phyloP scores from a whole-genome alignment of 2,113 vertebrate species.

The Callionymus lyra region DNA sequence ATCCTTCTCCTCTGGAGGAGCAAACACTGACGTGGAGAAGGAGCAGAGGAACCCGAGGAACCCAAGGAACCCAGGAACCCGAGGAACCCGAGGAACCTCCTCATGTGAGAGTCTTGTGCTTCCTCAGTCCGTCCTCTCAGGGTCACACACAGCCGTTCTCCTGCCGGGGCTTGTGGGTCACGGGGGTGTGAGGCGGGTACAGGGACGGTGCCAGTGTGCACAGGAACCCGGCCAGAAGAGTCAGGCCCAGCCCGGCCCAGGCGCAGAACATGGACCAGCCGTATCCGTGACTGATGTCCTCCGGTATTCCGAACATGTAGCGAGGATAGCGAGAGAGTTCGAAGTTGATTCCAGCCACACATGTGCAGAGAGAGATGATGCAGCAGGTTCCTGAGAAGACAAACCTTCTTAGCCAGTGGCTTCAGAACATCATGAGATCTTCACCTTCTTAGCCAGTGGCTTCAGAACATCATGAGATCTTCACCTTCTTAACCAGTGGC shows the following conservation, averaged over 20 bases:
- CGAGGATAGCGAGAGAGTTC: conserved; percentile 95
- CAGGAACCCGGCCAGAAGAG: conserved; percentile 94
- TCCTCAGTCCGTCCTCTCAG: conserved; percentile 32
- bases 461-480: conserved; percentile 3
- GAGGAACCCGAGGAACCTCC: too few species aligned
- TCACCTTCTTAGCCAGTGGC: not conserved
- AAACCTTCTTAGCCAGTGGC: too few species aligned
- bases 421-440: conserved; percentile 7
- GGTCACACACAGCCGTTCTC: conserved; percentile 82
- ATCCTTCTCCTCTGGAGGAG: conserved; percentile 40
- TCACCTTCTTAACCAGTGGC: too few species aligned
- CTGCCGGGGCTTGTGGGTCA: conserved; percentile 90
- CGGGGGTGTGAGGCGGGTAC: conserved; percentile 80
- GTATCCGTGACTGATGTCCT: conserved; percentile 96
- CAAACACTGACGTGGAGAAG: conserved; percentile 55
- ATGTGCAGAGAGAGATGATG: conserved; percentile 98
- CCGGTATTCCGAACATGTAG: conserved; percentile 91
- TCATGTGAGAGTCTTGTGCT: conserved; percentile 18
- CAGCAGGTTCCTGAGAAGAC: conserved; percentile 85
- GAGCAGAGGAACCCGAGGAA: conserved; percentile 54
- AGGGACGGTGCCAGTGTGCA: conserved; percentile 96
- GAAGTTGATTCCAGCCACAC: conserved; percentile 97
- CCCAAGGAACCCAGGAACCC: conserved; percentile 28
- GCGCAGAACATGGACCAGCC: conserved; percentile 99
- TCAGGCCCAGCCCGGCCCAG: conserved; percentile 95